Conservation (phyloP, 2,797 vertebrate species). For the Scomberomorus guttatus region DNA sequence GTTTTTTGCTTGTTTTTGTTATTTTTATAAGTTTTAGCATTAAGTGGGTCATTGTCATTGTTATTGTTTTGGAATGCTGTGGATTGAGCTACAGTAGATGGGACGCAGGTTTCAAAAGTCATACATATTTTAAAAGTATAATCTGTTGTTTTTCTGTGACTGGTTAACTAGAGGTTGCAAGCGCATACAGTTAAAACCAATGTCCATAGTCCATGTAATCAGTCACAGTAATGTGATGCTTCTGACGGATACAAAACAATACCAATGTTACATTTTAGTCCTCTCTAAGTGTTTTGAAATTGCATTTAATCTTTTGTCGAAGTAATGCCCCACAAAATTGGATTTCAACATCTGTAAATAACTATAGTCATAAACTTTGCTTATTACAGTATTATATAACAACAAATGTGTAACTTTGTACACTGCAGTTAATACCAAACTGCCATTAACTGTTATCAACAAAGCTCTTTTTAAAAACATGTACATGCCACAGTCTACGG, state of each 20-base stretch:
- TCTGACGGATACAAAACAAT: not conserved
- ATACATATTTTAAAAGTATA: not conserved
- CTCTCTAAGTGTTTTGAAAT: not conserved
- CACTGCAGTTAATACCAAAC: constrained; percentile 5
- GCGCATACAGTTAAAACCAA: not conserved
- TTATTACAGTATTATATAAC: not conserved
- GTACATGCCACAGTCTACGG: not conserved
- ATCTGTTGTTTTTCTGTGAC: not conserved
- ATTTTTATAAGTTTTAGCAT: not conserved
- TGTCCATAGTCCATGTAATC: constrained; percentile 10
- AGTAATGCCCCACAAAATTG: not conserved
- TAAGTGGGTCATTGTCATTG: not conserved
- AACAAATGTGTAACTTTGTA: not conserved
- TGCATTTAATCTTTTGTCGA: not conserved
- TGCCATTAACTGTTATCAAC: constrained; percentile 1
- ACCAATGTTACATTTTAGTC: not conserved
- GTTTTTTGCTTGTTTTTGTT: too few species aligned
- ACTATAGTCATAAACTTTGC: not conserved
- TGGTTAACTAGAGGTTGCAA: constrained; percentile 1
- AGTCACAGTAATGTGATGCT: not conserved
- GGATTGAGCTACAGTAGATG: not conserved
- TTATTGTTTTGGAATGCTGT: not conserved
- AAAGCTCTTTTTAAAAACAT: not conserved
- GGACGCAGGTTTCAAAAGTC: not conserved
- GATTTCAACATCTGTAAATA: not conserved